A percentile compares a stretch with the other conserved stretches of the same genome.
These are phyloP conservation scores for Gallinago jamesoni DNA, from an alignment of 2,113 vertebrate genomes.

Conservation along the genomic window DNA sequence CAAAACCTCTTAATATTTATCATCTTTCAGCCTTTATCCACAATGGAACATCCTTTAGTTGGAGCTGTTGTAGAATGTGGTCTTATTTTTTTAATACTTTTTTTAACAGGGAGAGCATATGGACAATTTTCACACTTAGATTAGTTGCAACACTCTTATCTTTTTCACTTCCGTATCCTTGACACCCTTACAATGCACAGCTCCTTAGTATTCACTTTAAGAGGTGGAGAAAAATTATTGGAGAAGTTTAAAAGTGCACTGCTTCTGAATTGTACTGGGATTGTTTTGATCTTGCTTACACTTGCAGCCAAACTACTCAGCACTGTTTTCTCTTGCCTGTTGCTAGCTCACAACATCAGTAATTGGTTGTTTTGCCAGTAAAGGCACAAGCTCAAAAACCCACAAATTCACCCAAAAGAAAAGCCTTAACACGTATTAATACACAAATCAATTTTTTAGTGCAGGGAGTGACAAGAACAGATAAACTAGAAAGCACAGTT, in stretches of 20 bases:
- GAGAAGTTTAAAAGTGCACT: background rate
- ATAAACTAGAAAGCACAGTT: background rate
- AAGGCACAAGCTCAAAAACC: background rate
- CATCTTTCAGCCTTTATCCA: background rate
- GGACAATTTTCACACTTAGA: slow-evolving; percentile 26
- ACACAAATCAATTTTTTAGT: background rate
- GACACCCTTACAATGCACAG: background rate
- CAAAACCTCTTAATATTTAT: background rate
- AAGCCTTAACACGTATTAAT: background rate
- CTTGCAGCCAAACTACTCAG: background rate
- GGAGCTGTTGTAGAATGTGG: background rate
- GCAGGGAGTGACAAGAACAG: background rate
- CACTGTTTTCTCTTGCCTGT: background rate
- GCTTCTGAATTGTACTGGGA: background rate
- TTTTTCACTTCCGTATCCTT: slow-evolving; percentile 15
- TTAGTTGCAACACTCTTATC: slow-evolving; percentile 21
- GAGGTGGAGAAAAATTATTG: background rate
- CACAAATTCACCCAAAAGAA: background rate
- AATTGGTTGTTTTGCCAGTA: background rate
- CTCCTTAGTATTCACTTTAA: background rate
- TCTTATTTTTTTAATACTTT: background rate
- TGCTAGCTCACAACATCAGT: background rate
- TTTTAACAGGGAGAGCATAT: background rate
- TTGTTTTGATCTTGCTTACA: background rate
- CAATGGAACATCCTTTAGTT: background rate